These are phyloP conservation scores for Muscidifurax raptorellus DNA, from an alignment of 1,140 invertebrate species.

Conservation along the genomic window DNA sequence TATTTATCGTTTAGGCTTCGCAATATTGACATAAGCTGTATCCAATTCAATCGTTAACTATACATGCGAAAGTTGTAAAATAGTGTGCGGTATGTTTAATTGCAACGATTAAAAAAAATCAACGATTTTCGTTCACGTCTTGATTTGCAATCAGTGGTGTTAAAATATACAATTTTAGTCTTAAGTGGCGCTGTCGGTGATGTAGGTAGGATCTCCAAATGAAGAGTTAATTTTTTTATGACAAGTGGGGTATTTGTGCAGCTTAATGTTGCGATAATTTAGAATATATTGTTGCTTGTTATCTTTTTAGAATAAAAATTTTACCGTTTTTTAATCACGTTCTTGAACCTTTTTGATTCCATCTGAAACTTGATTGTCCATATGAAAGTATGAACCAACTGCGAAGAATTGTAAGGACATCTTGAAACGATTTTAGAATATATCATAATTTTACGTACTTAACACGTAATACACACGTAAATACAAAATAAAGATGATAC, in stretches of 20 bases:
- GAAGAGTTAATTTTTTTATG: constrained; percentile 45
- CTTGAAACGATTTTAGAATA: background rate
- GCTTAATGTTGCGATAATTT: constrained; percentile 56
- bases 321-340: constrained; percentile 62
- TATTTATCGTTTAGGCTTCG: constrained; percentile 14
- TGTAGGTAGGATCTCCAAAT: constrained; percentile 26
- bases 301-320: constrained; percentile 66
- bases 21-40: constrained; percentile 8
- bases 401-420: constrained; percentile 8
- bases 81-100: constrained; percentile 1
- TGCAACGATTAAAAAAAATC: constrained; percentile 12
- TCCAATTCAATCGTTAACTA: background rate
- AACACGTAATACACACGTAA: constrained; percentile 15
- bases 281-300: constrained; percentile 65
- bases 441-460: constrained; percentile 10
- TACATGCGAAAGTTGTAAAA: constrained; percentile 8
- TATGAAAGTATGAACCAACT: constrained; percentile 18
- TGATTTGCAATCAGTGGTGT: background rate
- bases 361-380: background rate
- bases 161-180: background rate
- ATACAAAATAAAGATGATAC: constrained; percentile 35
- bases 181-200: constrained; percentile 25
- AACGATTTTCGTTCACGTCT: constrained; percentile 22
- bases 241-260: constrained; percentile 54
- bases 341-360: constrained; percentile 31